Base-by-base conservation (phyloP, 2,888 invertebrate species). In the Atethmia centrago region DNA sequence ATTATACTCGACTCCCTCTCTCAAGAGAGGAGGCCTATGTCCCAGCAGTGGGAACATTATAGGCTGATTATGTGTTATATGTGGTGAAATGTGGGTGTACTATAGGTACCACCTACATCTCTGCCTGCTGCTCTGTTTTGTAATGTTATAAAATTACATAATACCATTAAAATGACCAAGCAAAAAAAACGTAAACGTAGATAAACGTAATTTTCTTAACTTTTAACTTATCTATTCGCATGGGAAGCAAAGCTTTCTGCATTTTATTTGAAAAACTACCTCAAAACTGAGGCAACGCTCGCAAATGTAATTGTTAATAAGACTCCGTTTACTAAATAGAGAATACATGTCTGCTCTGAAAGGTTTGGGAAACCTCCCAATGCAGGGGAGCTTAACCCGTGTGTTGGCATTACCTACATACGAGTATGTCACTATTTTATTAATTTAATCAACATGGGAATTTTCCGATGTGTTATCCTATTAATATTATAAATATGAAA, bases 321-420 rank as follows among this genome's bases (percentile, higher is more conserved):
- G 62, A 58, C 45, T 40, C 9, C 31, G 25, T 70, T 71, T 47
- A 36, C 80, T 45, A 64, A 80, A 79, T 83, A 78, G 65, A 42
- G 73, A 49, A 79, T 65, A 42, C 80, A 14, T 79, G 83, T 79
- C n/a, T 63, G 4, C 36, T 49, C 49, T 78, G 79, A 79, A 79
- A 83, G 79, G 71, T 64, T 78, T 67, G n/a, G 21, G 58, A 21
- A 53, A 28, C 56, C 40, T 45, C 31, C 47, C 40, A 21, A 63
- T 66, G 58, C 45, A 49, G 53, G 25, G 36, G 9, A 47, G 4
- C 49, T 56, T 16, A 16, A 56, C 61, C n/a, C n/a, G 12, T 56
- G 42, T 75, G 51, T 42, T 63, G 51, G 14, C 9, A 56, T 56
- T 40, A 40, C 40, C 40, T 40, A 36, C 19, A 21, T 9, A 14